Percentiles rank a stretch among this genome's conserved stretches.
Evolutionary conservation across 2,113 vertebrate species (phyloP).

Genomic region (Solenodon paradoxus): DNA sequence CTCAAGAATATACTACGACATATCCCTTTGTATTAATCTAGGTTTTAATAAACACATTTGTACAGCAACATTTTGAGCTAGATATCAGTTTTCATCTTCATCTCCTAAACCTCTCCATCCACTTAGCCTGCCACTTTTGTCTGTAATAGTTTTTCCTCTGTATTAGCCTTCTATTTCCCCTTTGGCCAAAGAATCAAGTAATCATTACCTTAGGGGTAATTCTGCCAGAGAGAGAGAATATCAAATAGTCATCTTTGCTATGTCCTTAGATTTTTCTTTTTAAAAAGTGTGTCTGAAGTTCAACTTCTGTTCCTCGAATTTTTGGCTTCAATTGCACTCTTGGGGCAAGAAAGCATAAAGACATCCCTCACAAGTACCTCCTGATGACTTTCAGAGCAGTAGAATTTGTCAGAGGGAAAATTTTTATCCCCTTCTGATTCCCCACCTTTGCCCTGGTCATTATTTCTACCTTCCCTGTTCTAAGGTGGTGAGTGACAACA

Average conservation of each 20-base stretch:
- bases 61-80: neutral
- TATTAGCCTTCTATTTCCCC: constrained; percentile 17
- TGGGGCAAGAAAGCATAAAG: constrained; percentile 37
- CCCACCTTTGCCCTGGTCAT: neutral
- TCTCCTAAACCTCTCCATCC: neutral
- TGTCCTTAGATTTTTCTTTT: constrained; percentile 60
- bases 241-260: constrained; percentile 42
- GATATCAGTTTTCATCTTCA: constrained; percentile 10
- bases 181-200: constrained; percentile 30
- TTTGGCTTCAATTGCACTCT: constrained; percentile 34
- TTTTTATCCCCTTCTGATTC: neutral
- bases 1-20: neutral
- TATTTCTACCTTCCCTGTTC: neutral
- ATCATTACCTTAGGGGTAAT: constrained; percentile 51
- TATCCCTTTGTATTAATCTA: neutral
- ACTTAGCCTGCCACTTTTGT: neutral
- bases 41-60: neutral
- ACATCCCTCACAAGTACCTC: neutral
- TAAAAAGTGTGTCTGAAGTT: constrained; percentile 44
- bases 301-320: constrained; percentile 3
- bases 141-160: constrained; percentile 7
- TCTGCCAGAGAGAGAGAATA: constrained; percentile 25
- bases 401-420: constrained; percentile 23
- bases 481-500: neutral
- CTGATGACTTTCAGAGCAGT: neutral